A percentile compares a stretch with the other conserved stretches of the same genome.
phyloP scores from a whole-genome alignment of 2,888 invertebrate genomes.

The Litoditis marina region DNA sequence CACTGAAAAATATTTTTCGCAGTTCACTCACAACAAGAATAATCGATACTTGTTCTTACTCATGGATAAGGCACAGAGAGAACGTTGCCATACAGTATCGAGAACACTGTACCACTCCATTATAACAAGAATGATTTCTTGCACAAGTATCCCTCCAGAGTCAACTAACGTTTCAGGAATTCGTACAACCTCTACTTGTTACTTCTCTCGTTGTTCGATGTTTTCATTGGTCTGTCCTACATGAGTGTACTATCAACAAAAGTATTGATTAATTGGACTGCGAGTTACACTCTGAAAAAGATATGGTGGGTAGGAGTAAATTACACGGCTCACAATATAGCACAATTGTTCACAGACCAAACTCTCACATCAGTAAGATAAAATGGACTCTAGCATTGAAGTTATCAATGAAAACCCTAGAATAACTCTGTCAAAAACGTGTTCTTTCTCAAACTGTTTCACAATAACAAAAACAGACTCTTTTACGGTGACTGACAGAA shows the following conservation, averaged over 20 bases:
- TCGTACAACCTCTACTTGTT: constrained; percentile 44
- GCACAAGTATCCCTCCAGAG: background rate
- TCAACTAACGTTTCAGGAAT: constrained; percentile 25
- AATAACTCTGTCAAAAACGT: background rate
- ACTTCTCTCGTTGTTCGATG: constrained; percentile 42
- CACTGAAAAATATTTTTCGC: no score
- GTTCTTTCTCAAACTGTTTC: background rate
- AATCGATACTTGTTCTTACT: no score
- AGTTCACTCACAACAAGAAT: no score
- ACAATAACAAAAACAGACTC: no score
- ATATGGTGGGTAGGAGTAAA: constrained; percentile 28
- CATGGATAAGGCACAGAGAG: no score
- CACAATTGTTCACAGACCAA: no score
- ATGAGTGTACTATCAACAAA: constrained; percentile 39
- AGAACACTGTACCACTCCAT: background rate
- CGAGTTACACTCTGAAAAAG: constrained; percentile 26
- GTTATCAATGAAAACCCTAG: no score
- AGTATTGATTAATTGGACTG: constrained; percentile 34
- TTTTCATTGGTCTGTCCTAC: constrained; percentile 43
- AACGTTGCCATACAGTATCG: no score
- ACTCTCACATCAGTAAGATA: no score
- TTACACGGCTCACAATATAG: no score
- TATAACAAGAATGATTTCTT: background rate
- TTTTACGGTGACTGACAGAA: no score
- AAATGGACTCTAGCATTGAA: no score